These are phyloP conservation scores for Phalera bucephala DNA, from an alignment of 2,888 invertebrate genomes.

Conservation along the genomic window DNA sequence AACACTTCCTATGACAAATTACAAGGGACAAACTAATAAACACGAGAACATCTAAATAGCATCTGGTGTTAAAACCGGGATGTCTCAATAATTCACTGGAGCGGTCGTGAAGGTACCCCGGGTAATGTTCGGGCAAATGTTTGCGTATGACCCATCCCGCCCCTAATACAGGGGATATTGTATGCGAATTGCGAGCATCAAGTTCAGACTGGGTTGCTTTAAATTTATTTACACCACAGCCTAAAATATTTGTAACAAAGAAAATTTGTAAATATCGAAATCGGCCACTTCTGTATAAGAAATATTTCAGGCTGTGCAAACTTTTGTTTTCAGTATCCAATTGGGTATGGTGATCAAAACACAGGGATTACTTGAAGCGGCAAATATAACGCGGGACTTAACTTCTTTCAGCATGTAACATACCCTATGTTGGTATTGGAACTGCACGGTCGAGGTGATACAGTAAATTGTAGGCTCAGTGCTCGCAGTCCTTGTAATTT, in stretches of 20 bases:
- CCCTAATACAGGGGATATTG: constrained; percentile 23
- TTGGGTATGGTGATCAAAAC: constrained; percentile 11
- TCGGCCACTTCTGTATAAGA: background rate
- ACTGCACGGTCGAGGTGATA: constrained; percentile 27
- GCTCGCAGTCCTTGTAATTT: constrained; percentile 28
- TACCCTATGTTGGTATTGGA: constrained; percentile 37
- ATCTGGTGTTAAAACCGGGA: constrained; percentile 60
- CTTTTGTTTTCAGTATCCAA: constrained; percentile 1
- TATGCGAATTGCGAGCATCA: constrained; percentile 21
- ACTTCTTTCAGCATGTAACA: constrained; percentile 40
- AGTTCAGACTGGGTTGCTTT: constrained; percentile 13
- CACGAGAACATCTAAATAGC: constrained; percentile 56
- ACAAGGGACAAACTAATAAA: constrained; percentile 57
- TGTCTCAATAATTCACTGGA: constrained; percentile 57
- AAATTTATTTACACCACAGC: constrained; percentile 4
- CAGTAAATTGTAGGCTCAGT: constrained; percentile 38
- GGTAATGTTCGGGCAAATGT: constrained; percentile 57
- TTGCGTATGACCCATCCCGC: constrained; percentile 43
- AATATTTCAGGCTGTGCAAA: constrained; percentile 3
- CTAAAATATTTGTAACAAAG: constrained; percentile 2
- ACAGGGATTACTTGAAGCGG: constrained; percentile 20
- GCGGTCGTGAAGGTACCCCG: constrained; percentile 24
- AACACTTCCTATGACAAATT: constrained; percentile 69
- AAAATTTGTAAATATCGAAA: background rate
- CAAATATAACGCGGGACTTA: constrained; percentile 31